A percentile compares a stretch with the other conserved stretches of the same genome.
Conservation (phyloP, 2,888 invertebrate genomes). For the Ecliptopera silaceata region DNA sequence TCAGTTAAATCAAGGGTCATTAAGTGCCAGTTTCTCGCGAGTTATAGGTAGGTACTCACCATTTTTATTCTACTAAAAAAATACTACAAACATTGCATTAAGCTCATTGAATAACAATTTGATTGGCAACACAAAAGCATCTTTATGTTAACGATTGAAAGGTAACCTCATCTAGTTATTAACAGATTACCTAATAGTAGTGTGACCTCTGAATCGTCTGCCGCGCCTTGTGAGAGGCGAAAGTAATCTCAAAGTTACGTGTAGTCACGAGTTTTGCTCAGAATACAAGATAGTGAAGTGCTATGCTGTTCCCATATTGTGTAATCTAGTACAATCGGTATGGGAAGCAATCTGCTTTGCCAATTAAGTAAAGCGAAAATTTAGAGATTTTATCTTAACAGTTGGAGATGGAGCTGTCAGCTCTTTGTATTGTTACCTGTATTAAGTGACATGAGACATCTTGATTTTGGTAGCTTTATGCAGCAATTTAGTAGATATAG, state of each 20-base stretch:
- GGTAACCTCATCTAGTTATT: constrained; percentile 19
- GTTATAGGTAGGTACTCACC: no score
- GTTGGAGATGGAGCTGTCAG: constrained; percentile 1
- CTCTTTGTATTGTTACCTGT: neutral
- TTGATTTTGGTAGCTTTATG: no score
- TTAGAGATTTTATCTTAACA: constrained; percentile 14
- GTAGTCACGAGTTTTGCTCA: constrained; percentile 23
- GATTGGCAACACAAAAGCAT: neutral
- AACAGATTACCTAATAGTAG: constrained; percentile 31
- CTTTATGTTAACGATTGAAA: neutral
- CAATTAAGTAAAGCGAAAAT: constrained; percentile 13
- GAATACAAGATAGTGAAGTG: constrained; percentile 11
- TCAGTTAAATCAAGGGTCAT: no score
- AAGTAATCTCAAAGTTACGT: constrained; percentile 48
- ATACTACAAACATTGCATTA: neutral
- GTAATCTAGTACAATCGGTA: constrained; percentile 27
- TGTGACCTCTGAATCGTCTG: constrained; percentile 50
- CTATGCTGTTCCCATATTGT: constrained; percentile 29
- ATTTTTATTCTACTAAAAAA: neutral
- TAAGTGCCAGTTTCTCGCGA: no score
- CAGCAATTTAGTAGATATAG: no score
- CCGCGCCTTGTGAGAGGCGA: constrained; percentile 59
- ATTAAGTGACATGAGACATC: neutral
- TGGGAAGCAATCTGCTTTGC: constrained; percentile 19
- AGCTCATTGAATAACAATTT: neutral